Evolutionary conservation across 2,797 vertebrate genomes (phyloP).

Genomic region (Novumbra hubbsi): DNA sequence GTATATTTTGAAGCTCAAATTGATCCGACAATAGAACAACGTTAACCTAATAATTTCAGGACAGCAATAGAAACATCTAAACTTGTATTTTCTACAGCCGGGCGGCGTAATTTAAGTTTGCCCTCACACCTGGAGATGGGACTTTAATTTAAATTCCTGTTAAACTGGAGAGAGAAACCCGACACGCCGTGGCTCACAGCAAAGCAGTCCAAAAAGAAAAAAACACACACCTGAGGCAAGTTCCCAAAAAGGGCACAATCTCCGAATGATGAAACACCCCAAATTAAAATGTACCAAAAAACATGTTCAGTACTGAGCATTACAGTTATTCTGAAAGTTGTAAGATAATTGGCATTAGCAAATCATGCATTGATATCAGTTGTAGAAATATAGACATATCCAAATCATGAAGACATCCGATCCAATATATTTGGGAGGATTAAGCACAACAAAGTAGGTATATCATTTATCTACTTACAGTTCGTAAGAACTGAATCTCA

Average conservation of each 20-base stretch:
- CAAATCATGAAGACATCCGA: background rate
- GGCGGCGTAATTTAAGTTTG: slow-evolving; percentile 22
- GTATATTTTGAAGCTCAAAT: background rate
- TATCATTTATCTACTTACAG: slow-evolving; percentile 82
- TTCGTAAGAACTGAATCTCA: slow-evolving; percentile 98
- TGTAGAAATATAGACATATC: background rate
- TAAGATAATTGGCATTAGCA: slow-evolving; percentile 1
- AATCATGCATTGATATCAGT: slow-evolving; percentile 4
- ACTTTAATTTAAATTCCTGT: slow-evolving; percentile 49
- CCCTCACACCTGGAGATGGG: slow-evolving; percentile 59
- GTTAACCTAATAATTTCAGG: background rate
- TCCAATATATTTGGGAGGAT: slow-evolving; percentile 6
- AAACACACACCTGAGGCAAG: slow-evolving; percentile 8
- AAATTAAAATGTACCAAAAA: background rate
- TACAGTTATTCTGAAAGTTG: slow-evolving; percentile 1
- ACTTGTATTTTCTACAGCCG: background rate
- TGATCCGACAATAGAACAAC: background rate
- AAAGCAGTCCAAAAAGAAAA: background rate
- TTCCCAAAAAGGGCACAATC: background rate
- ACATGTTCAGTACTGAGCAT: background rate
- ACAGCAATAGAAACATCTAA: background rate
- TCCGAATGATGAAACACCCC: slow-evolving; percentile 9
- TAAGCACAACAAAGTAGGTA: slow-evolving; percentile 19
- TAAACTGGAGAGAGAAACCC: slow-evolving; percentile 56
- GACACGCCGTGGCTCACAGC: slow-evolving; percentile 7